Evolutionary conservation across 2,888 invertebrate species (phyloP).

Genomic region (Hanleya hanleyi): DNA sequence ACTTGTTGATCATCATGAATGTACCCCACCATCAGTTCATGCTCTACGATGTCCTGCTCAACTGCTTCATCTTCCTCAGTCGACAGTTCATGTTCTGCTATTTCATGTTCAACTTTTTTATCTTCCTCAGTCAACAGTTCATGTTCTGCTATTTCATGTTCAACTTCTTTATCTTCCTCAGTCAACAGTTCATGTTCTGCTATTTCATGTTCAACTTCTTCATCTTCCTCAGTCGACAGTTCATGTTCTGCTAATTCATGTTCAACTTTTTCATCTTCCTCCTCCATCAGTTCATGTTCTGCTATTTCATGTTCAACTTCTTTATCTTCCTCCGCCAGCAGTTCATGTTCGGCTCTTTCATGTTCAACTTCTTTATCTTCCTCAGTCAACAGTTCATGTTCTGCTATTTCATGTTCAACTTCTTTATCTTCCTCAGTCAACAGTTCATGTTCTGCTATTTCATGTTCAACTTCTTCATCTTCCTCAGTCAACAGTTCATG

Average conservation of each 20-base stretch:
- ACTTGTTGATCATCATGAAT: no score
- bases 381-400: background rate
- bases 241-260: background rate
- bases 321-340: slow-evolving; percentile 75
- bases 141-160: slow-evolving; percentile 76
- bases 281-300: background rate
- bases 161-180: slow-evolving; percentile 81
- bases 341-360: slow-evolving; percentile 59
- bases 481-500: background rate
- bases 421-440: background rate
- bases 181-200: slow-evolving; percentile 35
- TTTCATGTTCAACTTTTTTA: no score
- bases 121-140: no score
- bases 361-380: slow-evolving; percentile 39
- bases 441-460: background rate
- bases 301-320: slow-evolving; percentile 43
- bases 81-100: no score
- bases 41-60: no score
- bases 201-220: background rate
- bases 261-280: background rate
- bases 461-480: background rate
- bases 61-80: no score
- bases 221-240: background rate
- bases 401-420: background rate
- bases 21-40: no score